Base-by-base conservation (phyloP, 1,140 invertebrate genomes). In the Cotesia typhae region DNA sequence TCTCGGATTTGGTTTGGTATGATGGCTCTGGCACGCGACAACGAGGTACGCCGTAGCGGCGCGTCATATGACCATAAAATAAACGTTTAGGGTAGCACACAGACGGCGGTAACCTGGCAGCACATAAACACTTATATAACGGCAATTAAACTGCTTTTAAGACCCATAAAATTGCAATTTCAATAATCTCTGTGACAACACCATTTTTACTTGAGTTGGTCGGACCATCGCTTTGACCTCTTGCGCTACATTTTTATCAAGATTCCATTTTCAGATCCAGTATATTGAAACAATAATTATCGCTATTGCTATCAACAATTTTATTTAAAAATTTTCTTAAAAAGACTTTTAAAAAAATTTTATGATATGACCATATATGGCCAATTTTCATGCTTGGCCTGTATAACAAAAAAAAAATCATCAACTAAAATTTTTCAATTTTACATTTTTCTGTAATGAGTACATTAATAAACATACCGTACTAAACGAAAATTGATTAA, bases 101-200 rank as follows among this genome's bases (percentile, higher is more conserved):
- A 65, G 82, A 81, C 82, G 77, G 79, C 82, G 82, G 79, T 81
- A 82, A 80, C 80, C 80, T 83, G 82, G 81, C 80, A 80, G 80
- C 83, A 82, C 84, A 86, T 87, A 87, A 87, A 87, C 85, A 87
- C 86, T 87, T 86, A 87, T 87, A 87, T 86, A 87, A 86, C 83
- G 85, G 85, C 85, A 87, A 87, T 87, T 87, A 87, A 87, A 86
- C 85, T 85, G 85, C 83, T 85, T 87, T 87, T 87, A 86, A 87
- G 82, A 81, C 82, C 85, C 85, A 87, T 87, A 87, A 87, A 87
- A 87, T 82, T 87, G 86, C 84, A 87, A 85, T 87, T 87, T 86
- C 86, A 86, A 87, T 87, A 87, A 87, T 87, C 85, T 86, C 84
- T 81, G 85, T 85, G 84, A 87, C 86, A 86, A 87, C 84, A 84